Evolutionary conservation across 2,113 vertebrate species (phyloP).

Genomic region (Clinocottus analis): DNA sequence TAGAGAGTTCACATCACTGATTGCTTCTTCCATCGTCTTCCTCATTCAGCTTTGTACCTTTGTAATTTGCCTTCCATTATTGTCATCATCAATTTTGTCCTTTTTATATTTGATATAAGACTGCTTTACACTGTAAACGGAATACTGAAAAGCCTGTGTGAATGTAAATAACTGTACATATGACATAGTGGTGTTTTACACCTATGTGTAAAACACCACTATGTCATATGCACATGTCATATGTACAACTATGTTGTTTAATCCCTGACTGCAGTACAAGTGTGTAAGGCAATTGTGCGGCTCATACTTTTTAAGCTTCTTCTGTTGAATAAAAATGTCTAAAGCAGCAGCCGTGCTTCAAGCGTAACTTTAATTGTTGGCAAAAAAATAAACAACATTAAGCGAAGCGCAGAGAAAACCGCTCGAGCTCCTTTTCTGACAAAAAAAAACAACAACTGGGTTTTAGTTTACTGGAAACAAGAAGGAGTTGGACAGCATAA

Average conservation of each 20-base stretch:
- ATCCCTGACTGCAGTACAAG: constrained; percentile 5
- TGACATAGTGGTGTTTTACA: too few species aligned
- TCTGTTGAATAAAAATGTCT: constrained; percentile 26
- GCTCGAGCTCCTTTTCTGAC: not conserved
- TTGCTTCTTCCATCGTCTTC: constrained; percentile 9
- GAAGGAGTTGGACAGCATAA: not conserved
- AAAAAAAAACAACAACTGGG: not conserved
- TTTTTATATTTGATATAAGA: constrained; percentile 12
- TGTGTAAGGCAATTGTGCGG: constrained; percentile 15
- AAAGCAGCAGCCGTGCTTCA: constrained; percentile 33
- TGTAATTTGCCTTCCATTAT: constrained; percentile 9
- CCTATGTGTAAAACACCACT: constrained; percentile 35
- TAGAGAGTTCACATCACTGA: constrained; percentile 2
- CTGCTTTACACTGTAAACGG: constrained; percentile 4
- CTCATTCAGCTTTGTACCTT: not conserved
- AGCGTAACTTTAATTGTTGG: constrained; percentile 9
- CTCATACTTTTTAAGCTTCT: constrained; percentile 33
- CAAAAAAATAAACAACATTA: constrained; percentile 36
- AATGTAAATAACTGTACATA: constrained; percentile 36
- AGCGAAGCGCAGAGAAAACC: constrained; percentile 21
- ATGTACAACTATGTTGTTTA: too few species aligned
- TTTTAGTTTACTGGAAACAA: constrained; percentile 31
- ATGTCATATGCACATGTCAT: too few species aligned
- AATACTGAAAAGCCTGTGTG: constrained; percentile 35
- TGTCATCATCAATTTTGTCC: not conserved